phyloP scores from a whole-genome alignment of 2,113 vertebrate species.

The Colaptes auratus region DNA sequence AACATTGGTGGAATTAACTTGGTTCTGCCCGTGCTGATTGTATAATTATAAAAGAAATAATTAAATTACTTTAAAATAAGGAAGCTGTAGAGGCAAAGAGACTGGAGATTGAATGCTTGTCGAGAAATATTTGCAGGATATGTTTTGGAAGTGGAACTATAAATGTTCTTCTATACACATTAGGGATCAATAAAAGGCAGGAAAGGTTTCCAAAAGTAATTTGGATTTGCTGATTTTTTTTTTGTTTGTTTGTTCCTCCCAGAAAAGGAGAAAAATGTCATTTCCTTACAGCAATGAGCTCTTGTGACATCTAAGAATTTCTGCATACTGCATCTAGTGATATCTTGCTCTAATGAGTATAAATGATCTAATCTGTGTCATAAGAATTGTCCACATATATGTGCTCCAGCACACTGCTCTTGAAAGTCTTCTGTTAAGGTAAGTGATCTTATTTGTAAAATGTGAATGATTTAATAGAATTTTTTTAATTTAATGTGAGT shows the following conservation, averaged over 20 bases:
- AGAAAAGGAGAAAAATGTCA: background rate
- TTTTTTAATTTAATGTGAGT: too few species aligned
- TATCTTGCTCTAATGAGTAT: background rate
- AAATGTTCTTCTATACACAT: background rate
- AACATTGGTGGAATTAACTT: background rate
- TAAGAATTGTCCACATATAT: background rate
- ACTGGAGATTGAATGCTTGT: background rate
- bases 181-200: background rate
- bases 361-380: background rate
- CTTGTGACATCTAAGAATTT: background rate
- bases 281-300: background rate
- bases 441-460: background rate
- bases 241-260: background rate
- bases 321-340: background rate
- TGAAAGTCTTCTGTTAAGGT: background rate
- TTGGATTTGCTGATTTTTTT: background rate
- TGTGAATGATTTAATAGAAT: background rate
- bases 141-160: background rate
- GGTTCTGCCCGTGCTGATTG: background rate
- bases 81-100: background rate
- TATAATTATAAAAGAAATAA: background rate
- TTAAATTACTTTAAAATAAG: background rate
- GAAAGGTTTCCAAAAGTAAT: background rate
- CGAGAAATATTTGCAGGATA: background rate
- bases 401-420: background rate